Conservation (phyloP, 30 jellyfish, hydroid and myxozoan genomes). For the Chironex yamaguchii region DNA sequence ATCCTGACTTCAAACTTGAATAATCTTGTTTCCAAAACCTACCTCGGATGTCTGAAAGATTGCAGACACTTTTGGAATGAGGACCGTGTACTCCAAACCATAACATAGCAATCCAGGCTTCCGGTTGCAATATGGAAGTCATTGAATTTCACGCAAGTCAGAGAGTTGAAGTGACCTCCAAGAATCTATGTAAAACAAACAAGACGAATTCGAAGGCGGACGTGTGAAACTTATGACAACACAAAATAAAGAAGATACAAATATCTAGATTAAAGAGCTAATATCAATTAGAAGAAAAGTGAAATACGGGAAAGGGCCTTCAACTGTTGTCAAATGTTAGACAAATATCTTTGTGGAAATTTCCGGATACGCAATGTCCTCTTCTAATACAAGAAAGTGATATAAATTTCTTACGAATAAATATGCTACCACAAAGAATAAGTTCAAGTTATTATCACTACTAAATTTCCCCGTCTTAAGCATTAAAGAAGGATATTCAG, state of each 20-base stretch:
- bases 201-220: not conserved
- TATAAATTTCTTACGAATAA: too few relatives aligned
- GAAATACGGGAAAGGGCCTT: not conserved
- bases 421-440: too few relatives aligned
- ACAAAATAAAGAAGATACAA: not conserved
- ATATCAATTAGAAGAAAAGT: not conserved
- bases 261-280: not conserved
- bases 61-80: constrained; percentile 67
- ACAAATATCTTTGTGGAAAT: too few relatives aligned
- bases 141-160: constrained; percentile 72
- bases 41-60: constrained; percentile 83
- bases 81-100: constrained; percentile 81
- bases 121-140: constrained; percentile 82
- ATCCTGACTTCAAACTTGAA: too few relatives aligned
- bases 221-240: not conserved
- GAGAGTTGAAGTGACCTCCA: constrained; percentile 78
- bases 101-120: constrained; percentile 84
- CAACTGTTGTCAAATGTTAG: too few relatives aligned
- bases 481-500: too few relatives aligned
- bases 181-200: constrained; percentile 50
- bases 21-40: too few relatives aligned
- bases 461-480: too few relatives aligned
- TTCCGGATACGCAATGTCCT: too few relatives aligned
- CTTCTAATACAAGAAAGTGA: too few relatives aligned
- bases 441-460: too few relatives aligned